Base-by-base conservation (phyloP, 2,888 invertebrate species). In the Cepaea hortensis region DNA sequence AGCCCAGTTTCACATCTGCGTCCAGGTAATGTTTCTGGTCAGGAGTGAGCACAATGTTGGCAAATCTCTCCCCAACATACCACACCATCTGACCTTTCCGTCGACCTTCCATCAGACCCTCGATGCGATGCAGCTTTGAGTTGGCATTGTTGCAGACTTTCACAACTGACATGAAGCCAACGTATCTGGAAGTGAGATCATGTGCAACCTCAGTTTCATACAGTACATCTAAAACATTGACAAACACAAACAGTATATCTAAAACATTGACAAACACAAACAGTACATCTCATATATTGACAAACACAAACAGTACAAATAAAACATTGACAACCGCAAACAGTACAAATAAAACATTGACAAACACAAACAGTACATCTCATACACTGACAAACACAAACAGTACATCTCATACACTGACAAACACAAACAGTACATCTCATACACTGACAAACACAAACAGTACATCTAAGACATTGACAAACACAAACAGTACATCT, bases 141-240 rank as follows among this genome's bases (percentile, higher is more conserved):
- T 84, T 87, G 62, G 85, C 85, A 18, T 80, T 86, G 48, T 85
- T 81, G 81, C 72, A 82, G 35, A 88, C 87, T 72, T 76, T 72
- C 18, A 88, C 88, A 18, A 86, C 87, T 6, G 87, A 87, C 68
- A 87, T 75, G 72, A 88, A 72, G 20, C 88, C 88, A 61, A 88
- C 80, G 68, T 87, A 88, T 65, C 88, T 88, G 84, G 1, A 23
- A 13, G 13, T 13, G 3, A 48, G 11, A 73, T 23, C 35, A 23
- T n/a, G 13, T 23, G 35, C 13, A 1, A 70, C 23, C n/a, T 13
- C 5, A 15, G 70, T 23, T 7, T 18, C 9, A 35, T 76, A 46
- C 76, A 7, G 18, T 46, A n/a, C n/a, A 76, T 35, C 7, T 4
- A 18, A 23, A n/a, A 48, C 18, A 35, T 23, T 48, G 46, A 11